These are phyloP conservation scores for Poeciliopsis occidentalis DNA, from an alignment of 2,113 vertebrate species.

Conservation along the genomic window DNA sequence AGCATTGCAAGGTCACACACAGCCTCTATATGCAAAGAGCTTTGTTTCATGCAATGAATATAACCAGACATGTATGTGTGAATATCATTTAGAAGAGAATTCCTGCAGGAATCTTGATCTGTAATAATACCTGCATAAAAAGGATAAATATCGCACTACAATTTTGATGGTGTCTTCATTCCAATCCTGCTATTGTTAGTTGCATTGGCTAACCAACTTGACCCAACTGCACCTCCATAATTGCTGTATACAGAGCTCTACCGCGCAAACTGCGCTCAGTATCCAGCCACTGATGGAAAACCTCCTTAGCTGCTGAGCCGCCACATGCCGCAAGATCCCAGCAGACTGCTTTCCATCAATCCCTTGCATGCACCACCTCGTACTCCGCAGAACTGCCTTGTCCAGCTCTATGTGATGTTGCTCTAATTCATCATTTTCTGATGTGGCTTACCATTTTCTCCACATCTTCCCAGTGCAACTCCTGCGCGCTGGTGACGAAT, in stretches of 20 bases:
- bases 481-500: slow-evolving; percentile 23
- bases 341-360: slow-evolving; percentile 8
- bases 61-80: background rate
- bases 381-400: background rate
- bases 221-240: background rate
- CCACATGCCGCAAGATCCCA: slow-evolving; percentile 60
- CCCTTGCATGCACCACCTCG: background rate
- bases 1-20: slow-evolving; percentile 51
- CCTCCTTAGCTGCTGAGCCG: slow-evolving; percentile 13
- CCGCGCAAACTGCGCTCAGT: slow-evolving; percentile 21
- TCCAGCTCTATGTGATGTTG: background rate
- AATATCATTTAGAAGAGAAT: background rate
- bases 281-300: slow-evolving; percentile 4
- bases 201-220: too few relatives aligned
- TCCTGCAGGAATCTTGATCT: background rate
- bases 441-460: slow-evolving; percentile 40
- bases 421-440: background rate
- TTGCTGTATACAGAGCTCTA: background rate
- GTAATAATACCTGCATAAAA: background rate
- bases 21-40: background rate
- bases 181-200: background rate
- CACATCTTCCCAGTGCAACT: background rate
- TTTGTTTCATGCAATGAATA: background rate
- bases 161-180: background rate
- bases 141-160: background rate